These are phyloP conservation scores for Hyla sarda DNA, from an alignment of 2,113 vertebrate species.

Conservation along the genomic window DNA sequence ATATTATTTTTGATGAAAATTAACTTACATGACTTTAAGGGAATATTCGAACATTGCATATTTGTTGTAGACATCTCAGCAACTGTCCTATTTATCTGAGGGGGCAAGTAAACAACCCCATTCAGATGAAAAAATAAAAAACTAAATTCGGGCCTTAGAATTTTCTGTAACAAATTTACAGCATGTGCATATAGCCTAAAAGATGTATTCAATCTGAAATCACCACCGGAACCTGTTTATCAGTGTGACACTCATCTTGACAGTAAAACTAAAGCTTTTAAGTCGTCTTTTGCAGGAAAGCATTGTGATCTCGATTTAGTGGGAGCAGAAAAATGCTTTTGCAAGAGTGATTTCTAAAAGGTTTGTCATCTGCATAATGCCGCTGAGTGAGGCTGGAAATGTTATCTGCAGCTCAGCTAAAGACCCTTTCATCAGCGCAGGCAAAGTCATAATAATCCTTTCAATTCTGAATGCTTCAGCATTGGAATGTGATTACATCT, in stretches of 20 bases:
- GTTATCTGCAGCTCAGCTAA: conserved; percentile 15
- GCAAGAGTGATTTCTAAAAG: conserved; percentile 17
- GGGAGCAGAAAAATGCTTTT: conserved; percentile 1
- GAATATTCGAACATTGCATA: no score
- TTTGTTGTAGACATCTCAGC: no score
- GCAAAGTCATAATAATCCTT: conserved; percentile 40
- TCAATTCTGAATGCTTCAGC: conserved; percentile 22
- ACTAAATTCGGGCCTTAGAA: no score
- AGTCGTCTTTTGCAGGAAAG: not conserved
- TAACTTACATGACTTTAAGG: not conserved
- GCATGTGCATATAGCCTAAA: not conserved
- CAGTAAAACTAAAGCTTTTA: conserved; percentile 37
- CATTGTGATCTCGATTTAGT: conserved; percentile 26
- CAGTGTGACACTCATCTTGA: not conserved
- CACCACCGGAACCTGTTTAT: not conserved
- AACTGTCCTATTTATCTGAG: no score
- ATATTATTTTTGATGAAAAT: not conserved
- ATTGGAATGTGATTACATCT: conserved; percentile 30
- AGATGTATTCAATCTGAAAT: not conserved
- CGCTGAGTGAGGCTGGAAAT: not conserved
- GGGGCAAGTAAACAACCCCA: no score
- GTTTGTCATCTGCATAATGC: conserved; percentile 19
- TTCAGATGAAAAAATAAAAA: no score
- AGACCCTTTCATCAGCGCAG: conserved; percentile 18
- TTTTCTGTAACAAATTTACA: no score